Conservation (phyloP, 2,888 invertebrate species). For the Chymomyza caudatula region DNA sequence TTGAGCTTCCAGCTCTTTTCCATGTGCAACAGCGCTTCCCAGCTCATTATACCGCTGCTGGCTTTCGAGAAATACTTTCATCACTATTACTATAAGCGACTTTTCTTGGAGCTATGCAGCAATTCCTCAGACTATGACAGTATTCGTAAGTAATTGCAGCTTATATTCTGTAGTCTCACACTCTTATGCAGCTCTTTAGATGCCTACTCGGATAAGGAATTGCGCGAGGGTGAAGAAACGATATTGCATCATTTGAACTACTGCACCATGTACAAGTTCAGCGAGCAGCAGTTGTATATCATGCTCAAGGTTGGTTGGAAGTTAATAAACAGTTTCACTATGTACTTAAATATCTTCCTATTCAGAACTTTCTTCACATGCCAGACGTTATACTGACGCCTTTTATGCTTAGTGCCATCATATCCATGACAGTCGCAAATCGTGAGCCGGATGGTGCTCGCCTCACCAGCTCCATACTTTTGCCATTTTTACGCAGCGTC, state of each 20-base stretch:
- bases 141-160: constrained; percentile 61
- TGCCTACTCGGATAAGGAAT: constrained; percentile 78
- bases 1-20: constrained; percentile 82
- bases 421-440: constrained; percentile 77
- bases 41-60: constrained; percentile 78
- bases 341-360: constrained; percentile 25
- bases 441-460: constrained; percentile 75
- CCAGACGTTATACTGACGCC: constrained; percentile 82
- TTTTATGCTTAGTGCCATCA: constrained; percentile 82
- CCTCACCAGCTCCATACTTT: constrained; percentile 66
- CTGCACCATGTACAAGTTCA: constrained; percentile 76
- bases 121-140: constrained; percentile 76
- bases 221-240: constrained; percentile 82
- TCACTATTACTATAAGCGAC: constrained; percentile 76
- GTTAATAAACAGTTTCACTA: not conserved
- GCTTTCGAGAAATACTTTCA: constrained; percentile 80
- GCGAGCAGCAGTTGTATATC: constrained; percentile 71
- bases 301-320: constrained; percentile 62
- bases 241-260: constrained; percentile 81
- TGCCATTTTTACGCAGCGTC: constrained; percentile 74
- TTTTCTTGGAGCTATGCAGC: constrained; percentile 74
- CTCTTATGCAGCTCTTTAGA: constrained; percentile 61
- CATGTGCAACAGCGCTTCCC: constrained; percentile 78
- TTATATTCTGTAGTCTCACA: not conserved
- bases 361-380: constrained; percentile 79